Evolutionary conservation across 2,888 invertebrate genomes (phyloP).

Genomic region (Drosophila greeni): DNA sequence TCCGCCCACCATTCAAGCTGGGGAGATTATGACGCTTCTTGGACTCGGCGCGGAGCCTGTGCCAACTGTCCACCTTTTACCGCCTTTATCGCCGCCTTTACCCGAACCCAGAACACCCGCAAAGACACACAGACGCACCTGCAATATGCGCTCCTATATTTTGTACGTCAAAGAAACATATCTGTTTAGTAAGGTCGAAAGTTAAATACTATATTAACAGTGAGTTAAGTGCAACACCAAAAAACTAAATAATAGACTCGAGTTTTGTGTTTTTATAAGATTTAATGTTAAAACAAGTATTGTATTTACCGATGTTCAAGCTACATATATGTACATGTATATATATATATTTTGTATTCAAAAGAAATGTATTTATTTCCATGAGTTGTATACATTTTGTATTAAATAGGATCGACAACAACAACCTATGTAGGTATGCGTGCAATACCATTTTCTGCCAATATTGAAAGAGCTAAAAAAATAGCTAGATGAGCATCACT

Average conservation of each 20-base stretch:
- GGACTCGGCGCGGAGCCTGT: slow-evolving; percentile 6
- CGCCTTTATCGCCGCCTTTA: slow-evolving; percentile 9
- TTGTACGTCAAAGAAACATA: slow-evolving; percentile 9
- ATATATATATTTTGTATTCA: slow-evolving; percentile 27
- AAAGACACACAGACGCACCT: slow-evolving; percentile 15
- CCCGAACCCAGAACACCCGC: background rate
- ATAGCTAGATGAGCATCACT: too few species aligned
- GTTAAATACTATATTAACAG: slow-evolving; percentile 15
- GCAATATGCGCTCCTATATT: slow-evolving; percentile 5
- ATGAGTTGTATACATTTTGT: slow-evolving; percentile 19
- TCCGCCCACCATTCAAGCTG: slow-evolving; percentile 22
- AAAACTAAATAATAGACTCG: background rate
- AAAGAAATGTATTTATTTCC: slow-evolving; percentile 31
- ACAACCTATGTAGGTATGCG: too few species aligned
- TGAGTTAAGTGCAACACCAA: slow-evolving; percentile 10
- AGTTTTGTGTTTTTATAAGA: slow-evolving; percentile 8
- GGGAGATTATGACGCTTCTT: slow-evolving; percentile 18
- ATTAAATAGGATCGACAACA: too few species aligned
- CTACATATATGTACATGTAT: background rate
- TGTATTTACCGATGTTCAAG: slow-evolving; percentile 27
- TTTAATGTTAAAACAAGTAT: slow-evolving; percentile 13
- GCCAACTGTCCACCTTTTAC: slow-evolving; percentile 6
- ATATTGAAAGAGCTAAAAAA: too few species aligned
- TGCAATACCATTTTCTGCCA: too few species aligned
- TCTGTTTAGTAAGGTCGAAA: slow-evolving; percentile 25